Base-by-base conservation (phyloP, 2,113 vertebrate species). In the Xiphophorus hellerii region DNA sequence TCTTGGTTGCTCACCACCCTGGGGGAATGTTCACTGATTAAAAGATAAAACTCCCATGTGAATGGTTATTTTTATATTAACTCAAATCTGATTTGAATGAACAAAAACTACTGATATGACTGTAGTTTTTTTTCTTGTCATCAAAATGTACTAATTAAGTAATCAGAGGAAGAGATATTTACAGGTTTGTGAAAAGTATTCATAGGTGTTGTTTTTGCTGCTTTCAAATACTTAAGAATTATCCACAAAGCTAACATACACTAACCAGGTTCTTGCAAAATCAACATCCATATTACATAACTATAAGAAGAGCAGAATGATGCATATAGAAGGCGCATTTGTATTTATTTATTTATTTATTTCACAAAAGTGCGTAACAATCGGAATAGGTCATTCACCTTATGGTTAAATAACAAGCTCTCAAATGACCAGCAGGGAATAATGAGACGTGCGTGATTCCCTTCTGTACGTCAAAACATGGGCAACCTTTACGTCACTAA, bases 401-500 rank as follows among this genome's bases (percentile, higher is more conserved):
- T 58, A n/a, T 58, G 51, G 48, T 51, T 51, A 20, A 22, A 25
- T 58, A 8, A 54, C 75, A 66, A 27, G 37, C 17, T 33, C 27
- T 54, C 2, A 58, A 37, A 30, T 73, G 27, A 66, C 28, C 70
- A 78, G 14, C 66, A n/a, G 48, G 74, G 66, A 84, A 81, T 83
- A 86, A 83, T 84, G 77, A 82, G 17, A 68, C 33, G 42, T 44
- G 13, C 3, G 17, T 74, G 35, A 81, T 74, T 66, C 76, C 51
- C 77, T 51, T 54, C 10, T 48, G 62, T 71, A 76, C 81, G 80
- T 89, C 82, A 85, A 69, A 58, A 29, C 66, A 66, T 58, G 62
- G 69, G 51, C 71, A 72, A 80, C 80, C 71, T 79, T 74, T 85
- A 83, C 87, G 87, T 92, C 89, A 91, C 64, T 17, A 25, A 20